Evolutionary conservation across 2,888 invertebrate species (phyloP).

Genomic region (Leptothorax acervorum): DNA sequence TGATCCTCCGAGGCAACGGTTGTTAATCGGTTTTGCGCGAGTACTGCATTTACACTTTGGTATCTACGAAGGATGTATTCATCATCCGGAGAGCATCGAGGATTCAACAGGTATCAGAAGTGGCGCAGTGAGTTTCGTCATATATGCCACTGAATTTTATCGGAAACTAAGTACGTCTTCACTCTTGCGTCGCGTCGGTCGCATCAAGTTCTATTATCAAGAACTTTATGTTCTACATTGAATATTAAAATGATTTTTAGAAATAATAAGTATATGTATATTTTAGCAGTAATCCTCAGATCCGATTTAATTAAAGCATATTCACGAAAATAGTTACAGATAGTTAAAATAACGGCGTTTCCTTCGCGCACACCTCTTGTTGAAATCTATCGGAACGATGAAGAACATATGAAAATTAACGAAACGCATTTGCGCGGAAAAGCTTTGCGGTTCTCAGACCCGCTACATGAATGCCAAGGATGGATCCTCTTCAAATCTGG

Average conservation of each 20-base stretch:
- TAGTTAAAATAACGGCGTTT: slow-evolving; percentile 55
- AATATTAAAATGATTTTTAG: slow-evolving; percentile 1
- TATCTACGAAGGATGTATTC: slow-evolving; percentile 43
- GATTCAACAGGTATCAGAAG: slow-evolving; percentile 70
- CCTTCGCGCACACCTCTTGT: slow-evolving; percentile 39
- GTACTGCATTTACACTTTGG: background rate
- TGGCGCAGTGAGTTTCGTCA: slow-evolving; percentile 41
- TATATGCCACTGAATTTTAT: slow-evolving; percentile 11
- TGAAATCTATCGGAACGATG: slow-evolving; percentile 61
- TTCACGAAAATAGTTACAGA: slow-evolving; percentile 65
- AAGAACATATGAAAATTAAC: slow-evolving; percentile 63
- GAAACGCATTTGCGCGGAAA: slow-evolving; percentile 47
- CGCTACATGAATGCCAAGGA: slow-evolving; percentile 78
- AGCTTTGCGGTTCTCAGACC: slow-evolving; percentile 44
- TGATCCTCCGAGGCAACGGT: background rate
- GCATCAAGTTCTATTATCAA: background rate
- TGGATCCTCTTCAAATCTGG: slow-evolving; percentile 67
- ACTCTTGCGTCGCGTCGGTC: background rate
- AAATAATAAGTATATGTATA: background rate
- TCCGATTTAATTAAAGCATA: background rate
- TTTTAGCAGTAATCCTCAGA: background rate
- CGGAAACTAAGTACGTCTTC: slow-evolving; percentile 27
- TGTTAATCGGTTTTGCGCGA: slow-evolving; percentile 2
- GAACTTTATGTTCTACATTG: background rate
- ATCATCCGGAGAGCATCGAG: slow-evolving; percentile 19